Evolutionary conservation across 2,113 vertebrate species (phyloP).

Genomic region (Ameiurus melas): DNA sequence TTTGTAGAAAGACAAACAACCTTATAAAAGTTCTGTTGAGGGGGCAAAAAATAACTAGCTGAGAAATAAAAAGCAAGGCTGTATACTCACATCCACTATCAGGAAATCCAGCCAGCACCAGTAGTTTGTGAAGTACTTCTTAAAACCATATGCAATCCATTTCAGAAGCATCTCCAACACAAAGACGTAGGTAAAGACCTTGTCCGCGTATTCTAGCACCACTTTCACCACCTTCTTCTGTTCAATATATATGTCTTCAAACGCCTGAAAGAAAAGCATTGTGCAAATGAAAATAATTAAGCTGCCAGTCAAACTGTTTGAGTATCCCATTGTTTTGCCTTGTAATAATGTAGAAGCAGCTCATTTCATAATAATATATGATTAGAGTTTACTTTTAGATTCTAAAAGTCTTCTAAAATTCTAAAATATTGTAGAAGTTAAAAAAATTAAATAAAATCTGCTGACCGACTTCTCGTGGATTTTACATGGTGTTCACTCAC

Average conservation of each 20-base stretch:
- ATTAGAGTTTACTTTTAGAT: not conserved
- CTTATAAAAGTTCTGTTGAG: not conserved
- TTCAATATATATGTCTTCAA: constrained; percentile 97
- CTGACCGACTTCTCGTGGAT: not conserved
- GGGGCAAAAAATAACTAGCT: not conserved
- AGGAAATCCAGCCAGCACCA: constrained; percentile 99
- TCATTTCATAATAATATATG: not conserved
- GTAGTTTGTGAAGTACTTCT: constrained; percentile 97
- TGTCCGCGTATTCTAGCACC: constrained; percentile 91
- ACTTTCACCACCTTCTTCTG: constrained; percentile 87
- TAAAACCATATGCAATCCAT: constrained; percentile 96
- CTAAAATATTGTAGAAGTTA: not conserved
- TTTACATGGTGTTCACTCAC: not conserved
- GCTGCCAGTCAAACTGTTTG: not conserved
- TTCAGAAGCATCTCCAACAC: constrained; percentile 98
- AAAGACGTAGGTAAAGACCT: constrained; percentile 95
- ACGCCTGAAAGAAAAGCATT: constrained; percentile 76
- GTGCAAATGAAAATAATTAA: not conserved
- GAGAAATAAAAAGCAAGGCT: not conserved
- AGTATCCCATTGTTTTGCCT: not conserved
- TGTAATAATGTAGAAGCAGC: not conserved
- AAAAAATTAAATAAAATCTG: not conserved
- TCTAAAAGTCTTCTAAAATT: not conserved
- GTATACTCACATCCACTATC: constrained; percentile 83
- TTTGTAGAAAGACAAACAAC: not conserved